Conservation (phyloP, 2,888 invertebrate species). For the Agrochola litura region DNA sequence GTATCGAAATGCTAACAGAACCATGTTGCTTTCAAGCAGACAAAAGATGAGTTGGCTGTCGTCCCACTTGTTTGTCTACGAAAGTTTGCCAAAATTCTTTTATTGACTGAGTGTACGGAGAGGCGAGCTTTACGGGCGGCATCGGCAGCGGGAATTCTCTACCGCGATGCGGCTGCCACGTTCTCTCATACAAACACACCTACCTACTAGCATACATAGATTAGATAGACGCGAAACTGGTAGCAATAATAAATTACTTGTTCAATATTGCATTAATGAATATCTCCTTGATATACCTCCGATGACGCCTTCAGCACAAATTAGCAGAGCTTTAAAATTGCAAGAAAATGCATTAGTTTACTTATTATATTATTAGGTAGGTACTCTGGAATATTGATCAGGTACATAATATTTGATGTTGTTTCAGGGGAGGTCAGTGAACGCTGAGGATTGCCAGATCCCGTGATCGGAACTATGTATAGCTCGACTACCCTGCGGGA, state of each 20-base stretch:
- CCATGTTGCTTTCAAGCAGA: conserved; percentile 87
- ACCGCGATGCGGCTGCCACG: conserved; percentile 69
- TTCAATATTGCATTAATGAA: conserved; percentile 42
- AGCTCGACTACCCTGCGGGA: conserved; percentile 89
- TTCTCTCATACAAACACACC: conserved; percentile 28
- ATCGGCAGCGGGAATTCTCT: conserved; percentile 77
- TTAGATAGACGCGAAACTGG: conserved; percentile 27
- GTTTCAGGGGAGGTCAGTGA: conserved; percentile 88
- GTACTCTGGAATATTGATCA: conserved; percentile 33
- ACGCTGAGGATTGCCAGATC: conserved; percentile 88
- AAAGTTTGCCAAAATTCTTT: conserved; percentile 90
- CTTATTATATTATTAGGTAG: conserved; percentile 18
- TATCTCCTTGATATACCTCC: conserved; percentile 29
- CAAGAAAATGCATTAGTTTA: background rate
- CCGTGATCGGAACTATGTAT: conserved; percentile 88
- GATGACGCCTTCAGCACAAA: background rate
- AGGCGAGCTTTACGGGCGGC: conserved; percentile 81
- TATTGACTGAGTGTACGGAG: conserved; percentile 87
- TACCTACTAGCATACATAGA: conserved; percentile 22
- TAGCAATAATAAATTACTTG: conserved; percentile 30
- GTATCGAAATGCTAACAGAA: conserved; percentile 85
- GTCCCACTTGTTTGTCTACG: conserved; percentile 89
- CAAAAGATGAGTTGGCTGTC: conserved; percentile 90
- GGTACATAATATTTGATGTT: conserved; percentile 69
- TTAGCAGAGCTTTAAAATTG: conserved; percentile 8